phyloP scores from a whole-genome alignment of 2,888 invertebrate species.

The Flexamia atlantica region DNA sequence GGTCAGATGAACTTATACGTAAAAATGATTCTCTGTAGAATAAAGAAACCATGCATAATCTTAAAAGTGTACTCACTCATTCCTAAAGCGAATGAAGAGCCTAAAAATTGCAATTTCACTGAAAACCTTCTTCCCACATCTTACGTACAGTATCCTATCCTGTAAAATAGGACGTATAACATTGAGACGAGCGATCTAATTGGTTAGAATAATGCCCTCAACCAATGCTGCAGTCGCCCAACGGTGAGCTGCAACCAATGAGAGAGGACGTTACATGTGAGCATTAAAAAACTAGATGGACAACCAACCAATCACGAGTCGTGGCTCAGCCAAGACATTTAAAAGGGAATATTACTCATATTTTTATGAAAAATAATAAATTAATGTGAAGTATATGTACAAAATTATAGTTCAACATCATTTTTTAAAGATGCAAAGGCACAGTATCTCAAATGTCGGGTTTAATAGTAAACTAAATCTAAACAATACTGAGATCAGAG shows the following conservation, averaged over 20 bases:
- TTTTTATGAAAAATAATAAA: slow-evolving; percentile 59
- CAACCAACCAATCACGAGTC: slow-evolving; percentile 74
- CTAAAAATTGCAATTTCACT: slow-evolving; percentile 71
- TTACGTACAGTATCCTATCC: slow-evolving; percentile 71
- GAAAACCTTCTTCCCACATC: slow-evolving; percentile 71
- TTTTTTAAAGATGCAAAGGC: too few species aligned
- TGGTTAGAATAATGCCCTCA: slow-evolving; percentile 76
- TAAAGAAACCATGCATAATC: slow-evolving; percentile 65
- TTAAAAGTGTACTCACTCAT: slow-evolving; percentile 70
- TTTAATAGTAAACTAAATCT: too few species aligned
- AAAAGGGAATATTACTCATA: slow-evolving; percentile 61
- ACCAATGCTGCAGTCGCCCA: slow-evolving; percentile 75
- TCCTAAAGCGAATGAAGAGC: slow-evolving; percentile 69
- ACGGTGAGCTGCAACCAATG: slow-evolving; percentile 75
- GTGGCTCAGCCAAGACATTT: slow-evolving; percentile 67
- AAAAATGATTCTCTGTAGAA: slow-evolving; percentile 48
- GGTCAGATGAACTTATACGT: slow-evolving; percentile 65
- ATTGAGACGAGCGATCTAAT: slow-evolving; percentile 74
- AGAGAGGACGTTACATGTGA: slow-evolving; percentile 69
- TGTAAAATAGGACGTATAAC: slow-evolving; percentile 71
- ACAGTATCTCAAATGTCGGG: too few species aligned
- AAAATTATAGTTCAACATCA: slow-evolving; percentile 4
- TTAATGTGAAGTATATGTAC: neutral
- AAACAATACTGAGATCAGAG: too few species aligned
- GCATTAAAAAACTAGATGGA: slow-evolving; percentile 75